Percentiles rank a stretch among this genome's conserved stretches.
phyloP scores from a whole-genome alignment of 2,888 invertebrate species.

The Uloborus plumipes region DNA sequence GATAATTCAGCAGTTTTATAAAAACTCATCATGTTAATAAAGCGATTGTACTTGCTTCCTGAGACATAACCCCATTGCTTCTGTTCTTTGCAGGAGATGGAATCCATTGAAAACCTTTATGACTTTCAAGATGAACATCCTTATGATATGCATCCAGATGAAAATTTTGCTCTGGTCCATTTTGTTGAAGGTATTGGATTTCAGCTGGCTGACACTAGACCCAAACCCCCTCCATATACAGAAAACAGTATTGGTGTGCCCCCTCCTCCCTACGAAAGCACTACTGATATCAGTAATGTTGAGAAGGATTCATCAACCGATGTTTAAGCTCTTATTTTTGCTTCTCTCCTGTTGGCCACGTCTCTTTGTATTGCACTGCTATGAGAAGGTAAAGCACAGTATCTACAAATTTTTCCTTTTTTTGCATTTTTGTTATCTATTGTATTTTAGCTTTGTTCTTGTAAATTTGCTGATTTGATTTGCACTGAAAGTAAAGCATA shows the following conservation, averaged over 20 bases:
- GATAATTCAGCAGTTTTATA: too few species aligned
- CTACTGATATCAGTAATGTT: slow-evolving; percentile 66
- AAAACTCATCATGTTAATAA: too few species aligned
- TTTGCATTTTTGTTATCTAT: too few species aligned
- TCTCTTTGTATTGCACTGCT: background rate
- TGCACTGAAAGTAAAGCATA: too few species aligned
- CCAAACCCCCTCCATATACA: slow-evolving; percentile 73
- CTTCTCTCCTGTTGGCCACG: background rate
- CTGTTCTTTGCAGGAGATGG: slow-evolving; percentile 30
- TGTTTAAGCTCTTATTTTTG: background rate
- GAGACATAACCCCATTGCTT: background rate
- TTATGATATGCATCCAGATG: slow-evolving; percentile 22
- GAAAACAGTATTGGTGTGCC: slow-evolving; percentile 73
- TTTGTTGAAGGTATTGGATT: slow-evolving; percentile 73
- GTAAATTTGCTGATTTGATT: too few species aligned
- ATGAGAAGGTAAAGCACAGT: background rate
- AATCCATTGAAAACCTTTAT: slow-evolving; percentile 37
- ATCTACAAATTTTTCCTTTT: background rate
- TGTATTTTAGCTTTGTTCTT: too few species aligned
- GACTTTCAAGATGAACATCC: slow-evolving; percentile 20
- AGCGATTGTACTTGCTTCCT: too few species aligned
- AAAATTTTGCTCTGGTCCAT: slow-evolving; percentile 70
- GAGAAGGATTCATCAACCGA: slow-evolving; percentile 27
- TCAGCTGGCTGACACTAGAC: slow-evolving; percentile 71
- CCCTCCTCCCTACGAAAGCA: slow-evolving; percentile 73